Evolutionary conservation across 2,113 vertebrate species (phyloP).

Genomic region (Cairina moschata): DNA sequence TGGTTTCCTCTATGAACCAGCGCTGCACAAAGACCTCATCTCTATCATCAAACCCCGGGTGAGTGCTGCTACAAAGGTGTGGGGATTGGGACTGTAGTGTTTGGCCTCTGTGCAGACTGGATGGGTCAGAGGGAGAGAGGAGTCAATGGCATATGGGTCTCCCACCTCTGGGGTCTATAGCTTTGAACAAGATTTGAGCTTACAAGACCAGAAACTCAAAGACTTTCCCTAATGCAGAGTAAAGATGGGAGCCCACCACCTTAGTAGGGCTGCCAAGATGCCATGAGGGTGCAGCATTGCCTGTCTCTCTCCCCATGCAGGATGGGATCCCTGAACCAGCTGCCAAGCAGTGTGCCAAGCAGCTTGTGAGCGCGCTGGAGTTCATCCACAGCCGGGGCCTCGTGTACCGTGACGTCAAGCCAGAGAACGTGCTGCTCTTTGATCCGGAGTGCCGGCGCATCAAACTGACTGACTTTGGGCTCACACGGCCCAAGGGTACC

Average conservation of each 20-base stretch:
- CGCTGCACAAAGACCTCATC: conserved; percentile 90
- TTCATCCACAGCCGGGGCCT: conserved; percentile 89
- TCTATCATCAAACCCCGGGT: conserved; percentile 91
- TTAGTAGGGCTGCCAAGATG: neutral
- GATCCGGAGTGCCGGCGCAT: conserved; percentile 83
- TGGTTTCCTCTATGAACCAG: conserved; percentile 89
- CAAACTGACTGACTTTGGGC: conserved; percentile 92
- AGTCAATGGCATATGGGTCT: neutral
- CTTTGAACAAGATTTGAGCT: neutral
- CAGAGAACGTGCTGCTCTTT: conserved; percentile 91
- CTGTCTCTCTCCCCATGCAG: conserved; percentile 57
- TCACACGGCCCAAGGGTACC: conserved; percentile 89
- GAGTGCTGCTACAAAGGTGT: neutral
- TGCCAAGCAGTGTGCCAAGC: conserved; percentile 85
- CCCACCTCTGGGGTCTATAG: neutral
- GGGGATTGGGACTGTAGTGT: neutral
- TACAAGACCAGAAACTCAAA: neutral
- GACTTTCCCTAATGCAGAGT: neutral
- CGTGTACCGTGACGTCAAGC: conserved; percentile 93
- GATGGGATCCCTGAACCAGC: conserved; percentile 86
- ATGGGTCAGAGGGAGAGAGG: neutral
- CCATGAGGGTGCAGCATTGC: fast-evolving
- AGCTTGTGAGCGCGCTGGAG: conserved; percentile 89
- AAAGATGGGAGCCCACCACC: neutral
- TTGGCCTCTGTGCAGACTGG: neutral